phyloP scores from a whole-genome alignment of 2,888 invertebrate species.

The Hesperia comma region DNA sequence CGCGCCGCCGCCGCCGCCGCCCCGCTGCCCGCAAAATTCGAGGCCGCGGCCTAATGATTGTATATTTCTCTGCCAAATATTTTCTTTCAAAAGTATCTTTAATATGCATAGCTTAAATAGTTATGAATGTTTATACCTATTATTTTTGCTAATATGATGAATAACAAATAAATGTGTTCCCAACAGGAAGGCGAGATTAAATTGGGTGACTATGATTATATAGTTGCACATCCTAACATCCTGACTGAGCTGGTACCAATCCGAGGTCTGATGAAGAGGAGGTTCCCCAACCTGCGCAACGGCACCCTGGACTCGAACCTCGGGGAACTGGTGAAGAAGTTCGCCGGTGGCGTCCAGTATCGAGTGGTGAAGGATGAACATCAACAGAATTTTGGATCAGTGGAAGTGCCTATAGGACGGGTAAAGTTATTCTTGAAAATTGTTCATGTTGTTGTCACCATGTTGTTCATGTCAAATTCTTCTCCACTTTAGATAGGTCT shows the following conservation, averaged over 20 bases:
- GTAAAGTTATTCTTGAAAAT: conserved; percentile 68
- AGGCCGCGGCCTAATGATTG: no score
- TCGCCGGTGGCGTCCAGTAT: conserved; percentile 88
- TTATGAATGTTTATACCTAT: background rate
- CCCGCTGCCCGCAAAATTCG: no score
- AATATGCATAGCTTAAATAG: no score
- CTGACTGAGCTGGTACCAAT: conserved; percentile 89
- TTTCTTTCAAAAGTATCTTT: no score
- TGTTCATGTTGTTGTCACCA: no score
- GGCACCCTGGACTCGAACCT: conserved; percentile 89
- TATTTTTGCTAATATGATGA: background rate
- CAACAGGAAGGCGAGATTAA: conserved; percentile 86
- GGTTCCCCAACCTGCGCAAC: conserved; percentile 87
- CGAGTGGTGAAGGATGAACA: conserved; percentile 86
- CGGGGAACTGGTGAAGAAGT: conserved; percentile 84
- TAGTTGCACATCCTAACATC: conserved; percentile 92
- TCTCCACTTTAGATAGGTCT: background rate
- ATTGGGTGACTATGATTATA: conserved; percentile 87
- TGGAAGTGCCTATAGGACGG: conserved; percentile 87
- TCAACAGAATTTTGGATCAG: conserved; percentile 88
- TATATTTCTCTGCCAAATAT: no score
- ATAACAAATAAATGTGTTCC: background rate
- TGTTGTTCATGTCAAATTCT: background rate
- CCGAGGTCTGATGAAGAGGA: conserved; percentile 90
- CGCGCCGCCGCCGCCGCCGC: no score